Percentiles rank a stretch among this genome's conserved stretches.
Conservation (phyloP, 2,113 vertebrate genomes). For the Mastomys coucha region DNA sequence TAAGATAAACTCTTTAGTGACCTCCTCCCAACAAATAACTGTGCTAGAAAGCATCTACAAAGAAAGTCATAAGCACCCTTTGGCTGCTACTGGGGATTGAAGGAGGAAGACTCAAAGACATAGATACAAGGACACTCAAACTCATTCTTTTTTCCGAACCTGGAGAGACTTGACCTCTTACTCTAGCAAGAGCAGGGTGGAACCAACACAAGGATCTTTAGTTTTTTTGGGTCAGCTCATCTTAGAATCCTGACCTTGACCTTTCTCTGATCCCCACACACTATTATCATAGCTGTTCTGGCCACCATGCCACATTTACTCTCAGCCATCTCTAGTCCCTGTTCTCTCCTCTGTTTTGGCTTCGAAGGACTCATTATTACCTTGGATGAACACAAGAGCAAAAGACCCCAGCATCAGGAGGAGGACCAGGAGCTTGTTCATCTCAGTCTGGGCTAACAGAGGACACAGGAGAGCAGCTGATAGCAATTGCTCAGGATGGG, state of each 20-base stretch:
- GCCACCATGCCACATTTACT: rapidly evolving
- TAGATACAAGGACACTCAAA: neutral
- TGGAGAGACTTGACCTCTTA: neutral
- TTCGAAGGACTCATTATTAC: slow-evolving; percentile 18
- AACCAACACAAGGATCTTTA: neutral
- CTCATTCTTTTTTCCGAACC: too few species aligned
- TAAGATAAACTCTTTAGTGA: neutral
- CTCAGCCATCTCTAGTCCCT: neutral
- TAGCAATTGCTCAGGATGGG: neutral
- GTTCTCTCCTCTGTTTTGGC: neutral
- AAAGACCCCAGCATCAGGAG: slow-evolving; percentile 38
- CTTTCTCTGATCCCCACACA: neutral
- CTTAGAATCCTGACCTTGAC: neutral
- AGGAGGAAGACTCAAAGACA: neutral
- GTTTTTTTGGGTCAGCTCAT: neutral
- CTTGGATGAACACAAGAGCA: slow-evolving; percentile 49
- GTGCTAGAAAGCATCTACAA: neutral
- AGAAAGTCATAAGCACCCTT: neutral
- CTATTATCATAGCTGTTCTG: rapidly evolving
- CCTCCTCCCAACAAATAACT: neutral
- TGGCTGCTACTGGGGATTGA: neutral
- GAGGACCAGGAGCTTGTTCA: slow-evolving; percentile 36
- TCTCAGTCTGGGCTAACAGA: neutral
- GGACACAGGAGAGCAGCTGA: neutral
- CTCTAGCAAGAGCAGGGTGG: neutral